A percentile compares a stretch with the other conserved stretches of the same genome.
Conservation (phyloP, 2,888 invertebrate species). For the Gortyna flavago region DNA sequence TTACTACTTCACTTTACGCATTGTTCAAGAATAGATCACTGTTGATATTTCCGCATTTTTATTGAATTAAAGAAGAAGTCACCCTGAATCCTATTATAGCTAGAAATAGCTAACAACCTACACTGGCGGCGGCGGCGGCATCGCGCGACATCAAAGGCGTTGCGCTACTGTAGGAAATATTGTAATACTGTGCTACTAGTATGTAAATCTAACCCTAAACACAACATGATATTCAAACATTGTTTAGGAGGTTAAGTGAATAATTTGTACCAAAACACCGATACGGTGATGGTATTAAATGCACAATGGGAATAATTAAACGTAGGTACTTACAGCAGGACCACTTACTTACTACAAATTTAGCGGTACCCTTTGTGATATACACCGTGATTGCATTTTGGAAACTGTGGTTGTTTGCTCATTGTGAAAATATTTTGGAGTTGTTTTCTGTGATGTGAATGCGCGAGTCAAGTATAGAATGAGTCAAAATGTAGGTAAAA, state of each 20-base stretch:
- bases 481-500: not conserved
- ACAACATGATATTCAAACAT: slow-evolving; percentile 5
- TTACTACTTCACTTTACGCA: no score
- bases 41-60: no score
- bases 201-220: not conserved
- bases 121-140: no score
- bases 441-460: not conserved
- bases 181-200: no score
- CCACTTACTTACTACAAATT: slow-evolving; percentile 22
- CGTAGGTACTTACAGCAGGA: slow-evolving; percentile 21
- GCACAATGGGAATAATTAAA: slow-evolving; percentile 51
- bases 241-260: slow-evolving; percentile 8
- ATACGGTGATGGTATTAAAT: slow-evolving; percentile 19
- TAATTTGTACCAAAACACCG: slow-evolving; percentile 7
- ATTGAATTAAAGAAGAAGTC: no score
- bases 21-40: no score
- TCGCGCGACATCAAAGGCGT: no score
- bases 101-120: no score
- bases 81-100: no score
- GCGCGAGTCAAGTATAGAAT: not conserved
- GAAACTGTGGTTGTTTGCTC: not conserved
- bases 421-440: not conserved
- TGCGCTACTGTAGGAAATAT: no score
- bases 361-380: slow-evolving; percentile 28
- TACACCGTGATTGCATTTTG: slow-evolving; percentile 30